A percentile compares a stretch with the other conserved stretches of the same genome.
Evolutionary conservation across 2,888 invertebrate species (phyloP).

Genomic region (Fragum sueziense): DNA sequence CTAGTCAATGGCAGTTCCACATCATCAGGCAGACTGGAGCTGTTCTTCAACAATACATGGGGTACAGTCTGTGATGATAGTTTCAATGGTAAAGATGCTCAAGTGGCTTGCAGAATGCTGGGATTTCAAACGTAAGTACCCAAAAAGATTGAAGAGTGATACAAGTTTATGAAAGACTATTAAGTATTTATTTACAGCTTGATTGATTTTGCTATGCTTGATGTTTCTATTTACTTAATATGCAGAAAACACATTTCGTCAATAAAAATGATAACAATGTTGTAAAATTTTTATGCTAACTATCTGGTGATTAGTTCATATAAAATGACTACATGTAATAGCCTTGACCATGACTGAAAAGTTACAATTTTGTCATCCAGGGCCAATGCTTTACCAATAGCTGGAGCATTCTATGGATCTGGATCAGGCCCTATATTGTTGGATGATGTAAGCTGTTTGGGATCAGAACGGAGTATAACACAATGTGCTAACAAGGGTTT

Average conservation of each 20-base stretch:
- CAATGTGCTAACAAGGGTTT: conserved; percentile 69
- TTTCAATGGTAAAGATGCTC: conserved; percentile 60
- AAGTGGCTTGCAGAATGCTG: conserved; percentile 66
- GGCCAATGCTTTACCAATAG: conserved; percentile 21
- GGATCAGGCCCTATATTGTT: conserved; percentile 66
- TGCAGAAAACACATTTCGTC: too few species aligned
- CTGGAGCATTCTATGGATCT: conserved; percentile 53
- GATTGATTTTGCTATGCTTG: too few species aligned
- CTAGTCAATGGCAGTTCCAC: conserved; percentile 66
- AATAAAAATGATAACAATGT: too few species aligned
- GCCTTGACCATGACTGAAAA: too few species aligned
- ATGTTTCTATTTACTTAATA: too few species aligned
- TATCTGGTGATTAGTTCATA: too few species aligned
- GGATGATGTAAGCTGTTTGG: conserved; percentile 66
- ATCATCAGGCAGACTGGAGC: conserved; percentile 64
- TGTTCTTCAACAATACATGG: conserved; percentile 68
- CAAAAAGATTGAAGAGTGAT: too few species aligned
- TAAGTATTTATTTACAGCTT: too few species aligned
- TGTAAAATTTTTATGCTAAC: too few species aligned
- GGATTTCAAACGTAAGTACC: conserved; percentile 67
- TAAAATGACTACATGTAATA: too few species aligned
- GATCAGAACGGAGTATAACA: conserved; percentile 62
- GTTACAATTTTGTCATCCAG: background rate
- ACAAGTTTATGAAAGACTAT: too few species aligned
- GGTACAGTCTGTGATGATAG: conserved; percentile 72